Percentiles rank a stretch among this genome's conserved stretches.
These are phyloP conservation scores for Nannoperca obscura DNA, from an alignment of 2,797 vertebrate genomes.

Conservation along the genomic window DNA sequence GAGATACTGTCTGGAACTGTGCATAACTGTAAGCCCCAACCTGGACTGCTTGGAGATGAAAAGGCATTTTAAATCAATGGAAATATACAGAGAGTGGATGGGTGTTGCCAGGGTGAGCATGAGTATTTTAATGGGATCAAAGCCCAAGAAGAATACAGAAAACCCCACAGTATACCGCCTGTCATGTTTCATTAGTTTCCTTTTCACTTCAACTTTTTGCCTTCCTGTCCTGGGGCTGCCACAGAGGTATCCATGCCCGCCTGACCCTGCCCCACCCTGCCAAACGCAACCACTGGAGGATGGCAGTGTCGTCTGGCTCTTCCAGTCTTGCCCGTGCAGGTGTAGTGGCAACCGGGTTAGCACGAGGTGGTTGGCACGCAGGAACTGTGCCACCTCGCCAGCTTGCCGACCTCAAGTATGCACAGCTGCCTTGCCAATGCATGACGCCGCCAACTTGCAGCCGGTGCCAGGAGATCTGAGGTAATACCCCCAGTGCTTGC, in stretches of 20 bases:
- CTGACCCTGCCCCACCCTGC: slow-evolving; percentile 34
- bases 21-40: neutral
- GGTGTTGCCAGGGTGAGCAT: neutral
- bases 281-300: slow-evolving; percentile 36
- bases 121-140: slow-evolving; percentile 35
- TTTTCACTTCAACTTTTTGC: neutral
- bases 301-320: slow-evolving; percentile 14
- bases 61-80: neutral
- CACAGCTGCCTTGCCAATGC: slow-evolving; percentile 37
- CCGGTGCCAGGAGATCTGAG: slow-evolving; percentile 36
- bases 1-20: neutral
- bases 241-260: slow-evolving; percentile 19
- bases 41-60: neutral
- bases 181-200: slow-evolving; percentile 30
- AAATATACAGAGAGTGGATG: neutral
- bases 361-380: slow-evolving; percentile 34
- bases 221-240: slow-evolving; percentile 9
- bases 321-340: slow-evolving; percentile 34
- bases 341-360: slow-evolving; percentile 29
- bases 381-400: slow-evolving; percentile 37
- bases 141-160: neutral
- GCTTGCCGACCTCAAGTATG: slow-evolving; percentile 60
- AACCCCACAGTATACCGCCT: neutral
- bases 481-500: slow-evolving; percentile 26
- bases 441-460: slow-evolving; percentile 6